phyloP scores from a whole-genome alignment of 1,140 invertebrate species.

The Tetragnatha versicolor region DNA sequence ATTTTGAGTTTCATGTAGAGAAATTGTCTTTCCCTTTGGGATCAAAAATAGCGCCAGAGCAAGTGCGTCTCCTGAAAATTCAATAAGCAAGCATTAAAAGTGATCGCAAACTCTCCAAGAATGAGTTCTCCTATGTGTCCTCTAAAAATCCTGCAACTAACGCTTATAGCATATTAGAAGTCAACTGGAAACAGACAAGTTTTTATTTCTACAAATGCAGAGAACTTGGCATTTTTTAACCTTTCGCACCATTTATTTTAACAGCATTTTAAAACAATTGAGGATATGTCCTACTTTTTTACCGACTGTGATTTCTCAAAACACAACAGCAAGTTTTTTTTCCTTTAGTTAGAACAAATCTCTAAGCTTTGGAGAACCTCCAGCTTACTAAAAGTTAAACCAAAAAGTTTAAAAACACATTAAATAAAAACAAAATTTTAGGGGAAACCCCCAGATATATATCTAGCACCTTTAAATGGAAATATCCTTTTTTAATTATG shows the following conservation, averaged over 20 bases:
- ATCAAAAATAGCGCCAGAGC: constrained; percentile 23
- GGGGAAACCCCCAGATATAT: no score
- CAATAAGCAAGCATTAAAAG: constrained; percentile 42
- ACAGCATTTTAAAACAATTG: background rate
- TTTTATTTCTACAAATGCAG: constrained; percentile 16
- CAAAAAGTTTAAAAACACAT: no score
- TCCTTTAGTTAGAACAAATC: no score
- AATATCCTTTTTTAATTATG: background rate
- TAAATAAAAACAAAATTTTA: no score
- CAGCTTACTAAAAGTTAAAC: no score
- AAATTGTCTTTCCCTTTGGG: constrained; percentile 33
- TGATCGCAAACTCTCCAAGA: constrained; percentile 18
- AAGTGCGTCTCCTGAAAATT: constrained; percentile 51
- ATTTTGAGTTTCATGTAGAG: no score
- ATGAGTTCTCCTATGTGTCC: constrained; percentile 34
- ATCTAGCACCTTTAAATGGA: no score
- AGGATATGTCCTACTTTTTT: no score
- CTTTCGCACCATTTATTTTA: background rate
- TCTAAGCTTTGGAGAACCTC: no score
- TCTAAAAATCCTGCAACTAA: constrained; percentile 48
- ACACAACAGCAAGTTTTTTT: no score
- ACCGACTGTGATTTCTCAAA: no score
- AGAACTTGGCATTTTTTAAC: constrained; percentile 42
- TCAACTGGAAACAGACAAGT: constrained; percentile 43
- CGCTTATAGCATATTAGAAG: constrained; percentile 41